A percentile compares a stretch with the other conserved stretches of the same genome.
These are phyloP conservation scores for Drosophila grimshawi DNA, from an alignment of 1,140 invertebrate species.

Conservation along the genomic window DNA sequence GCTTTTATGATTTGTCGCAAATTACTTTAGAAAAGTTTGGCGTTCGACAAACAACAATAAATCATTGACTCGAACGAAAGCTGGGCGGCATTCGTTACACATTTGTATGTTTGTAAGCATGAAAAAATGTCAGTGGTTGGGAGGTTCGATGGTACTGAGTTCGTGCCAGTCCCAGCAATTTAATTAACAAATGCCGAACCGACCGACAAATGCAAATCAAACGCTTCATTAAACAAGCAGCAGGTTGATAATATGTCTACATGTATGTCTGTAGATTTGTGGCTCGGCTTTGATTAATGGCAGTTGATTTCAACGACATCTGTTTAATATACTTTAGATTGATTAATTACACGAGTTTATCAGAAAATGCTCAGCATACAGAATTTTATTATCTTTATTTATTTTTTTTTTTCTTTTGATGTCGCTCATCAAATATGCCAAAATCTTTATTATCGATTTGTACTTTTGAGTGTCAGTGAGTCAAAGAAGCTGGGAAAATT, in stretches of 20 bases:
- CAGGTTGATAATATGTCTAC: slow-evolving; percentile 19
- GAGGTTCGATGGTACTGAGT: too few relatives aligned
- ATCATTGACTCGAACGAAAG: slow-evolving; percentile 44
- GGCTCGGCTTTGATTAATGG: slow-evolving; percentile 51
- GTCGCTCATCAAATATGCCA: slow-evolving; percentile 5
- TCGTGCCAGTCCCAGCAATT: slow-evolving; percentile 37
- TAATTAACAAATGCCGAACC: slow-evolving; percentile 72
- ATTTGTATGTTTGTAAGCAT: neutral
- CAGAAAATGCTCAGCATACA: slow-evolving; percentile 8
- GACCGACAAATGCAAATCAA: slow-evolving; percentile 55
- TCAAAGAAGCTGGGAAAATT: slow-evolving; percentile 8
- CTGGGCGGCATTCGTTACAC: slow-evolving; percentile 33
- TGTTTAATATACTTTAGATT: slow-evolving; percentile 36
- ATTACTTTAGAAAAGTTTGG: slow-evolving; percentile 79
- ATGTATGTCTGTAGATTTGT: neutral
- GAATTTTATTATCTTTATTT: neutral
- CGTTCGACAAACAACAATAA: slow-evolving; percentile 80
- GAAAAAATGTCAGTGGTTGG: too few relatives aligned
- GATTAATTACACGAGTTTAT: slow-evolving; percentile 62
- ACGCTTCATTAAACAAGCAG: slow-evolving; percentile 67
- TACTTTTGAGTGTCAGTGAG: neutral
- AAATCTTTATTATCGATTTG: slow-evolving; percentile 15
- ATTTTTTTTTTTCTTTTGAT: neutral
- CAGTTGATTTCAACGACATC: slow-evolving; percentile 24
- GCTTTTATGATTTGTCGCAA: slow-evolving; percentile 79